phyloP scores from a whole-genome alignment of 2,888 invertebrate species.

The Pinctada fucata region DNA sequence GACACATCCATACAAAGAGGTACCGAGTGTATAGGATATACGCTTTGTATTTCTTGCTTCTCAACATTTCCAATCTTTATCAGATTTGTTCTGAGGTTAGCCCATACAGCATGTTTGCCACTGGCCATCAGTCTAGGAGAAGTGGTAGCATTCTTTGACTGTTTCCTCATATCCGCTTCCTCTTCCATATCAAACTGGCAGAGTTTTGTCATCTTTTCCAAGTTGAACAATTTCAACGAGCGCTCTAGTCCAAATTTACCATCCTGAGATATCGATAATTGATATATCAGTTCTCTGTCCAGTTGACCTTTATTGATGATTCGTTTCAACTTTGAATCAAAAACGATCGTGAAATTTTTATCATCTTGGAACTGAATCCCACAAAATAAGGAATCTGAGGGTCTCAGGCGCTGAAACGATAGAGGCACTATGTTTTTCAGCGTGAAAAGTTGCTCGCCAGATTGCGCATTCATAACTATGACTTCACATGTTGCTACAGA shows the following conservation, averaged over 20 bases:
- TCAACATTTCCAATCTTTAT: conserved; percentile 50
- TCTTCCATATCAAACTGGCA: conserved; percentile 53
- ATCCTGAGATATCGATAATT: conserved; percentile 34
- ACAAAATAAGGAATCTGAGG: conserved; percentile 29
- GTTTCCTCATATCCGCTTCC: conserved; percentile 34
- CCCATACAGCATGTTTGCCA: conserved; percentile 53
- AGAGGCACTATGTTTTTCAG: conserved; percentile 29
- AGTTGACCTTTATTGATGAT: conserved; percentile 5
- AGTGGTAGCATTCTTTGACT: conserved; percentile 32
- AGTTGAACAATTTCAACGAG: conserved; percentile 47
- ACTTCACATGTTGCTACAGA: conserved; percentile 17
- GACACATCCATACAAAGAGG: conserved; percentile 52
- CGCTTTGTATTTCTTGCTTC: conserved; percentile 41
- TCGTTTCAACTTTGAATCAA: conserved; percentile 14
- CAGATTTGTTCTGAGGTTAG: conserved; percentile 40
- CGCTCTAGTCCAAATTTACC: conserved; percentile 55
- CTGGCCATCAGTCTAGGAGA: conserved; percentile 49
- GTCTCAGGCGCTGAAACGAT: conserved; percentile 11
- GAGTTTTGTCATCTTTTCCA: conserved; percentile 44
- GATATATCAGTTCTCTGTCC: not conserved
- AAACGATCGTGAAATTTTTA: conserved; percentile 14
- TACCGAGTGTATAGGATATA: conserved; percentile 55
- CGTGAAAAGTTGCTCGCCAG: conserved; percentile 19
- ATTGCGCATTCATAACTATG: conserved; percentile 15
- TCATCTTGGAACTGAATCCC: conserved; percentile 34